A percentile compares a stretch with the other conserved stretches of the same genome.
Conservation (phyloP, 1,140 invertebrate genomes). For the Amyelois transitella region DNA sequence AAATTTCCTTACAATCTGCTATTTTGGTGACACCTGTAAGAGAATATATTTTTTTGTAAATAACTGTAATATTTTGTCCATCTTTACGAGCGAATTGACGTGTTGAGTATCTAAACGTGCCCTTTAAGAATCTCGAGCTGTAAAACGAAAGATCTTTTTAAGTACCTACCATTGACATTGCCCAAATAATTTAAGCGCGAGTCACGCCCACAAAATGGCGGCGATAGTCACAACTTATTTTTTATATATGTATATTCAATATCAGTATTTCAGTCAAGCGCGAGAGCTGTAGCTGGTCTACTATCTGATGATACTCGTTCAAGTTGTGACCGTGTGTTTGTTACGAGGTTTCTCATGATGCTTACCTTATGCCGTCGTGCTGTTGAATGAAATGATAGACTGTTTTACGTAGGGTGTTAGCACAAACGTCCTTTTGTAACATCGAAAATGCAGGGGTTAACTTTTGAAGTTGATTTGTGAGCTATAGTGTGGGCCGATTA, state of each 20-base stretch:
- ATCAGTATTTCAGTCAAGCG: constrained; percentile 20
- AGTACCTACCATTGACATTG: constrained; percentile 2
- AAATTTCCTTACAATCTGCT: no score
- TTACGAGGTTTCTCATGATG: constrained; percentile 16
- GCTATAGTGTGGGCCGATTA: no score
- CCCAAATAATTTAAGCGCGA: not conserved
- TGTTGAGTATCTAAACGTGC: not conserved
- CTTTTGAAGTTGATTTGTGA: not conserved
- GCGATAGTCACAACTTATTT: constrained; percentile 9
- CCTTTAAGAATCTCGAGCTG: not conserved
- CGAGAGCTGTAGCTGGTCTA: constrained; percentile 28
- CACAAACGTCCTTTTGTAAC: constrained; percentile 18
- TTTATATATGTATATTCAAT: constrained; percentile 7
- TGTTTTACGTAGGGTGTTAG: constrained; percentile 27
- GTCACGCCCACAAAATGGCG: not conserved
- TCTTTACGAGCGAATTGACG: not conserved
- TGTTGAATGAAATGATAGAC: constrained; percentile 25
- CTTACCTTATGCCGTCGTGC: constrained; percentile 20
- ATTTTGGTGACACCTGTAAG: no score
- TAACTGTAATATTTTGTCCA: no score
- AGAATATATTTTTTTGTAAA: no score
- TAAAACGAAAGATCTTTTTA: not conserved
- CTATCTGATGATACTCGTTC: constrained; percentile 1
- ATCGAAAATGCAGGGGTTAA: not conserved
- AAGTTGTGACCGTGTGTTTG: constrained; percentile 6